Evolutionary conservation across 2,888 invertebrate species (phyloP), one percentile per base, ranked within the genome.

Genomic region (Xestia sexstrigata): DNA sequence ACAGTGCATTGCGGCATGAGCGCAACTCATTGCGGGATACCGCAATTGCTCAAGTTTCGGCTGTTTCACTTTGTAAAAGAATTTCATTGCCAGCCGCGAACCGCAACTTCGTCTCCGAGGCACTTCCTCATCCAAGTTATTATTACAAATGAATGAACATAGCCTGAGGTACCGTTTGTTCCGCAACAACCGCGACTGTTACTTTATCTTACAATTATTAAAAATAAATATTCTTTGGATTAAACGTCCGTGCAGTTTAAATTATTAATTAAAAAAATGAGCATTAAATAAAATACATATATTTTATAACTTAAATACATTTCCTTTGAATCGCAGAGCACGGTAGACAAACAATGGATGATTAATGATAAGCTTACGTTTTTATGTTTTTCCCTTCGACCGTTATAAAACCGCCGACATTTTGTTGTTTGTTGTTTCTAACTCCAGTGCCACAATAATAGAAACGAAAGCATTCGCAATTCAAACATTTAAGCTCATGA

Each of bases 1-100:
- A 90, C 88, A 89, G 84, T 88, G 88, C 84, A 84, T 84, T 88
- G 84, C 85, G 78, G 78, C 65, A 77, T 88, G 81, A 81, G 66
- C 75, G 75, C 75, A 77, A 69, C 78, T 83, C 86, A 88, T 86
- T 86, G 76, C 55, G 74, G 79, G 70, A 58, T 63, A 66, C 86
- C 79, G 60, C 79, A 65, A 77, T 73, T 65, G 70, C 76, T 77
- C 68, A 85, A 87, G 71, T 81, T 86, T 84, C 70, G 72, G 60
- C 74, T 35, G 75, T 71, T 62, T 68, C 47, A 72, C 72, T 84
- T 79, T 58, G 66, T 20, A 69, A 47, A 76, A 74, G 69, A 79
- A 83, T 76, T 79, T 69, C 62, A 69, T 35, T 74, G 52, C 35
- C 55, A 30, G 23, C 62, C 49, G n/a, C 52, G n/a, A 82, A 70